Evolutionary conservation across 2,113 vertebrate genomes (phyloP), one percentile per base, ranked within the genome.

Genomic region (Clarias macrocephalus): DNA sequence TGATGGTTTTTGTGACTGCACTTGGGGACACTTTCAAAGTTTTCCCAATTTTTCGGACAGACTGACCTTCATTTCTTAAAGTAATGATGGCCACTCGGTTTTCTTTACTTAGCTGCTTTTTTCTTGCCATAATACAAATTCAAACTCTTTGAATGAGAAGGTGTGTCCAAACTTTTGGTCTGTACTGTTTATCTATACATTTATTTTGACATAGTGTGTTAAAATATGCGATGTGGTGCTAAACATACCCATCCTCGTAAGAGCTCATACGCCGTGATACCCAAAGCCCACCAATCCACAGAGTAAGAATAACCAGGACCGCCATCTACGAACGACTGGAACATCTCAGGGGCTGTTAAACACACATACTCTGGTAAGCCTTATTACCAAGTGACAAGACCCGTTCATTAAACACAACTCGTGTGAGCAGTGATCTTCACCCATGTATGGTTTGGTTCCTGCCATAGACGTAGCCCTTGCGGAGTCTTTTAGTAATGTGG

Each of bases 401-500:
- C 5, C 5, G 62, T 66, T 23, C 52, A 25, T 62, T 56, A 82
- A 54, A 28, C 21, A 59, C 73, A 72, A 72, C 25, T 63, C 21
- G 59, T 79, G 37, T 28, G 3, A n/a, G n/a, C 56, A 30, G 42
- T 77, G 28, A 63, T 85, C 54, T 94, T 96, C 93, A 99, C 98
- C 98, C 98, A 99, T 99, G 91, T 99, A 99, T 0, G 98, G 98
- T 93, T 99, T 99, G 85, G 98, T 99, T 90, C 98, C 98, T 63
- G 98, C 97, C 82, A 99, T 88, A 0, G 98, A 97, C 0, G 97
- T 98, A 2, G 97, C 98, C 92, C 96, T 94, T 91, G 98, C 97
- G 7, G 97, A 97, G 0, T 98, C 96, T 92, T 96, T 97, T 84
- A 99, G 95, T 89, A 99, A 98, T 5, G 97, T 99, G 70, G 98